Conservation (phyloP, 2,797 vertebrate species). For the Synaphobranchus kaupii region DNA sequence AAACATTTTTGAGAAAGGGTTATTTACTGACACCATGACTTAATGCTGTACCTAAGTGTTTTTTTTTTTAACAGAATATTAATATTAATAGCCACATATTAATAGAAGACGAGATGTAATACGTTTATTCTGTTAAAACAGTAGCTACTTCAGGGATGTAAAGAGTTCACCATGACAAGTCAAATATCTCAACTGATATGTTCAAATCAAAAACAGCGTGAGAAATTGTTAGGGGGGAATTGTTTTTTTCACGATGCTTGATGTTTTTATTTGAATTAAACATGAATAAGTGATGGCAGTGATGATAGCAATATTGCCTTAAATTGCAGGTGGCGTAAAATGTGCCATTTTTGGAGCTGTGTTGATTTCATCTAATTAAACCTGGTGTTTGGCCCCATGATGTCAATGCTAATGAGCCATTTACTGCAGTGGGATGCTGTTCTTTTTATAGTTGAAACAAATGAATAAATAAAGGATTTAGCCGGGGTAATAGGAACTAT, state of each 20-base stretch:
- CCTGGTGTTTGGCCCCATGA: background rate
- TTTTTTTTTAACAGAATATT: background rate
- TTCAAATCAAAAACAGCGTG: background rate
- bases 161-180: background rate
- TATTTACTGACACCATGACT: slow-evolving; percentile 51
- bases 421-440: background rate
- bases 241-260: background rate
- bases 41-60: background rate
- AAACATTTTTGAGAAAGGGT: slow-evolving; percentile 42
- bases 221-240: background rate
- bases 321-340: background rate
- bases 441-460: slow-evolving; percentile 25
- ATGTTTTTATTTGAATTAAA: background rate
- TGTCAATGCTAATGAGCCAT: slow-evolving; percentile 10
- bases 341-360: background rate
- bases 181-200: background rate
- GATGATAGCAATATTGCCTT: background rate
- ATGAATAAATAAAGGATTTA: slow-evolving; percentile 30
- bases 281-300: background rate
- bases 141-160: background rate
- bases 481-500: background rate
- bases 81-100: background rate
- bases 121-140: background rate
- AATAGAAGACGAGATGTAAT: background rate
- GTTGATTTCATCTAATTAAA: slow-evolving; percentile 7